Evolutionary conservation across 2,797 vertebrate species (phyloP).

Genomic region (Sylvilagus floridanus): DNA sequence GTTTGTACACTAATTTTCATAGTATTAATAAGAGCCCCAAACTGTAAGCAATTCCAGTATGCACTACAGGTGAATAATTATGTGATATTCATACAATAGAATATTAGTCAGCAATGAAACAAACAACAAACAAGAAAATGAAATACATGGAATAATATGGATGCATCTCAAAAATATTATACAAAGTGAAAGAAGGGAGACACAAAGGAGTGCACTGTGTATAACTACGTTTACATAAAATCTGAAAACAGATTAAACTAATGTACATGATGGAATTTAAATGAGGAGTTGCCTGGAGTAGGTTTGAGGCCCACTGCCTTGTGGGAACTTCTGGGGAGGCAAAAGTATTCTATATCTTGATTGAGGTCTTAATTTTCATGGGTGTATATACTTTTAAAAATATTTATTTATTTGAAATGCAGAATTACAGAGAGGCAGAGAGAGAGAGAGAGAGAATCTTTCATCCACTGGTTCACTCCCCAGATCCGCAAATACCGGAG

Average conservation of each 20-base stretch:
- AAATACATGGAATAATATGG: background rate
- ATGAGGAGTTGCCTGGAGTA: background rate
- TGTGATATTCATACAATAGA: background rate
- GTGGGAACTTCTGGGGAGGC: background rate
- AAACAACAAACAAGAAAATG: background rate
- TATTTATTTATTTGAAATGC: too few species aligned
- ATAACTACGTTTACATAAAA: conserved; percentile 19
- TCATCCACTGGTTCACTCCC: too few species aligned
- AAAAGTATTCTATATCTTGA: background rate
- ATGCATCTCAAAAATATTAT: background rate
- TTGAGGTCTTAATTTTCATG: background rate
- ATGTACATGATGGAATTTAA: background rate
- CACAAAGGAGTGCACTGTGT: background rate
- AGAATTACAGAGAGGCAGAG: too few species aligned
- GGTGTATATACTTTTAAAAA: too few species aligned
- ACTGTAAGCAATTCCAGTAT: background rate
- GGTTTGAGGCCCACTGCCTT: background rate
- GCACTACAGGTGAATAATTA: background rate
- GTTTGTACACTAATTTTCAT: background rate
- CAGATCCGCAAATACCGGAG: too few species aligned
- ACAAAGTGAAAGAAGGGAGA: background rate
- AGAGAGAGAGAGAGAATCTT: too few species aligned
- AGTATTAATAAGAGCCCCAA: background rate
- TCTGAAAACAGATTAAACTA: background rate
- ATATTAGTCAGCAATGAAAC: background rate